phyloP scores from a whole-genome alignment of 2,888 invertebrate genomes.

The Lasioglossum villosulum region DNA sequence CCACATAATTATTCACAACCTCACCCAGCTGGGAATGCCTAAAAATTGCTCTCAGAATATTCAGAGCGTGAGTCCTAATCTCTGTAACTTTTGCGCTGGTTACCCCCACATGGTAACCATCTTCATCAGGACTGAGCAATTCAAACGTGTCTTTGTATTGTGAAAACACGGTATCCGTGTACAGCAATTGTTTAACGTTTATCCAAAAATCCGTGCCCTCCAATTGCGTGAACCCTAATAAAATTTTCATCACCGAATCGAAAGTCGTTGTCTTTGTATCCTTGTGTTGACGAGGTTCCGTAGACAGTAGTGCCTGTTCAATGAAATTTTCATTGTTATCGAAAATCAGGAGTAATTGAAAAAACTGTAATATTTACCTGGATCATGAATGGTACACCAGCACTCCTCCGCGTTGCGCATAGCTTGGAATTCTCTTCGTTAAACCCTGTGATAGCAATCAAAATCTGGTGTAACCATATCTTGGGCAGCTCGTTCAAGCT shows the following conservation, averaged over 20 bases:
- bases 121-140: conserved; percentile 60
- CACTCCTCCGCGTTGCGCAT: conserved; percentile 95
- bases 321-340: conserved; percentile 34
- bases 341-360: not conserved
- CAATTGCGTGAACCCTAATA: conserved; percentile 76
- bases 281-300: conserved; percentile 88
- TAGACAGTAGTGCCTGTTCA: conserved; percentile 90
- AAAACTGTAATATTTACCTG: conserved; percentile 86
- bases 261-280: conserved; percentile 83
- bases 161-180: conserved; percentile 73
- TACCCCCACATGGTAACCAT: not conserved
- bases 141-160: conserved; percentile 54
- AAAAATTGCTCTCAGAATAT: conserved; percentile 93
- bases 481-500: conserved; percentile 87
- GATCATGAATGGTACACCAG: conserved; percentile 97
- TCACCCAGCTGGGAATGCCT: conserved; percentile 92
- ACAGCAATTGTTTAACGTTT: conserved; percentile 71
- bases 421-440: conserved; percentile 85
- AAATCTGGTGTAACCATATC: conserved; percentile 88
- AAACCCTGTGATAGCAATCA: conserved; percentile 86
- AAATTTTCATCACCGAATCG: conserved; percentile 79
- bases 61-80: conserved; percentile 91
- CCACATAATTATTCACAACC: conserved; percentile 89
- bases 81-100: conserved; percentile 79
- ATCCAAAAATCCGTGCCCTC: conserved; percentile 54